Base-by-base conservation (phyloP, 2,797 vertebrate species). In the Gobio occitaniae region DNA sequence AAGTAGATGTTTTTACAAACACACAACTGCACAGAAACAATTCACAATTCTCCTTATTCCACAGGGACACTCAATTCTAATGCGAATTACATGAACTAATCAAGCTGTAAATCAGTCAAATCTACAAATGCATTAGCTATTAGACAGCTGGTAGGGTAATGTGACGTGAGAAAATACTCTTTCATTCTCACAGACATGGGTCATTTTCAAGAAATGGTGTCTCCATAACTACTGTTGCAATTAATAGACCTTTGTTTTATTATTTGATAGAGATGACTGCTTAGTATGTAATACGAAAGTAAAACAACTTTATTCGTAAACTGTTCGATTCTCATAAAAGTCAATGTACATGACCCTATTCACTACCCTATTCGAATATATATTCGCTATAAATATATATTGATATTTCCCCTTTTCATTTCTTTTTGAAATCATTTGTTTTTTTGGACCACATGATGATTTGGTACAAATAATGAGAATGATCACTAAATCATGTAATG, bases 71-170 rank as follows among this genome's bases (percentile, higher is more conserved):
- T 19, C 29, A 65, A 52, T 52, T 65, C 71, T 76, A 83, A 78
- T 70, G 75, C 2, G 11, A 38, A 70, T 78, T 16, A 71, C 47
- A 61, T 48, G 29, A 84, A 61, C 76, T 84, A 78, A 78, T 84
- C n/a, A 77, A 84, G 82, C 82, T 56, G 38, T 32, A 68, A 69
- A 77, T 77, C 16, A 69, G 36, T 11, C 21, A 66, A 21, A 25
- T 76, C 82, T 69, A 77, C 65, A 56, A 78, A 84, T 59, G 63
- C 74, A 78, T 69, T 69, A 84, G 63, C 74, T 69, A 84, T 54
- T 47, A 68, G 63, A 56, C n/a, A 63, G 74, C 66, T 36, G 25
- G 48, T 25, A 52, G 65, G 54, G 52, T 59, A 32, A 65, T 32
- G 25, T 65, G n/a, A 84, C 59, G 76, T 29, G 2, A 70, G 68